These are phyloP conservation scores for Saccostrea echinata DNA, from an alignment of 1,140 invertebrate species.

Conservation along the genomic window DNA sequence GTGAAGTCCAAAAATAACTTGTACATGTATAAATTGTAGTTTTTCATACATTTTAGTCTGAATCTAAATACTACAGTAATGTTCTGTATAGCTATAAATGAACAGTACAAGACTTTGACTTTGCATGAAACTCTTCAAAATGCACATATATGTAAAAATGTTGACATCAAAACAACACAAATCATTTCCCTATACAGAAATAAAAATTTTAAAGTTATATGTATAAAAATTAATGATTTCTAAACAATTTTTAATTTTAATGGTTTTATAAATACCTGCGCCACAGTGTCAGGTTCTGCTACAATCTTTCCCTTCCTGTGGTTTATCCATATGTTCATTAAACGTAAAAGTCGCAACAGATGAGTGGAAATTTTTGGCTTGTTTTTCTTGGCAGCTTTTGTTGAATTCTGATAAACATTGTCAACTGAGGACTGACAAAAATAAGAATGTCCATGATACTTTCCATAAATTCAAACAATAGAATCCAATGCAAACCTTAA, in stretches of 20 bases:
- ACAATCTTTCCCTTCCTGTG: conserved; percentile 65
- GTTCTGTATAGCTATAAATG: no score
- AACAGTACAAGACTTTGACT: neutral
- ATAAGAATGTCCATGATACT: no score
- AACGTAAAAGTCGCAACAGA: conserved; percentile 60
- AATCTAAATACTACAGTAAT: no score
- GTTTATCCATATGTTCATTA: conserved; percentile 63
- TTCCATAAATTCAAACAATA: neutral
- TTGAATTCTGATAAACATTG: neutral
- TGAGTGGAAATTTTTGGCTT: conserved; percentile 48
- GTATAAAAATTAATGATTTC: neutral
- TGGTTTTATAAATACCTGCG: conserved; percentile 59
- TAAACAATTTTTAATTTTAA: neutral
- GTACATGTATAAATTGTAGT: no score
- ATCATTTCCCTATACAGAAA: neutral
- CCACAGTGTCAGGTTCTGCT: conserved; percentile 62
- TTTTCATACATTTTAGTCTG: no score
- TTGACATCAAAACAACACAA: no score
- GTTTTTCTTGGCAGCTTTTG: conserved; percentile 28
- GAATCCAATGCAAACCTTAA: neutral
- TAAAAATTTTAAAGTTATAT: neutral
- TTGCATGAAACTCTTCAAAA: neutral
- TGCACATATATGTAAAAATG: neutral
- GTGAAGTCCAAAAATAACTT: neutral
- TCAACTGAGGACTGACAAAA: neutral